phyloP scores from a whole-genome alignment of 2,113 vertebrate genomes.

The Penelope pileata region DNA sequence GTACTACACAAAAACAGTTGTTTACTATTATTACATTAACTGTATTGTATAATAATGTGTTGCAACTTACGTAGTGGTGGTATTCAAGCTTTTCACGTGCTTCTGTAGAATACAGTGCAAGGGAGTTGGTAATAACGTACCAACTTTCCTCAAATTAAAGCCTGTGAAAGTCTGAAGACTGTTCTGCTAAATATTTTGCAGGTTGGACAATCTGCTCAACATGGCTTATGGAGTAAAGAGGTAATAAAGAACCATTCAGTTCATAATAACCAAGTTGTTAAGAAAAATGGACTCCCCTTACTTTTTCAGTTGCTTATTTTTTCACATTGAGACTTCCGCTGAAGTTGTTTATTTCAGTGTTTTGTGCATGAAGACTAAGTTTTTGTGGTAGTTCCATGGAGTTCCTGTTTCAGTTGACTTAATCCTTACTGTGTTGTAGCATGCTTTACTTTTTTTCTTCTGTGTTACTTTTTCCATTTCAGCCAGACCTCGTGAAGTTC shows the following conservation, averaged over 20 bases:
- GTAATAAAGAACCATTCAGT: slow-evolving; percentile 81
- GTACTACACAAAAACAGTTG: not conserved
- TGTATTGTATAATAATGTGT: not conserved
- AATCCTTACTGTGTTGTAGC: slow-evolving; percentile 35
- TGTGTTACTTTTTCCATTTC: slow-evolving; percentile 21
- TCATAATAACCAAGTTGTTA: slow-evolving; percentile 38
- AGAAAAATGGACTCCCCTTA: not conserved
- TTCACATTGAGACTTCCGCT: slow-evolving; percentile 60
- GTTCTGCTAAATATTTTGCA: slow-evolving; percentile 83
- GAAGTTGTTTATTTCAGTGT: slow-evolving; percentile 15
- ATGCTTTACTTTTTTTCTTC: slow-evolving; percentile 57
- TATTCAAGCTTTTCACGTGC: not conserved
- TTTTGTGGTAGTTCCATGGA: not conserved
- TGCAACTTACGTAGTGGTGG: not conserved
- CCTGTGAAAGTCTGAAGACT: slow-evolving; percentile 59
- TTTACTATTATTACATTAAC: not conserved
- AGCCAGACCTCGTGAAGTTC: not conserved
- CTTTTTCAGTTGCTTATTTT: slow-evolving; percentile 53
- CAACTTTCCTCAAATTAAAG: slow-evolving; percentile 24
- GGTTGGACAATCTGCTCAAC: slow-evolving; percentile 99
- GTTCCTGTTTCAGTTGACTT: slow-evolving; percentile 8
- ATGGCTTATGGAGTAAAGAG: slow-evolving; percentile 99
- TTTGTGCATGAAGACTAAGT: slow-evolving; percentile 18
- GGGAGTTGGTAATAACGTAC: not conserved
- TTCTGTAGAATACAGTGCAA: not conserved